Evolutionary conservation across 2,888 invertebrate species (phyloP).

Genomic region (Callimorpha dominula): DNA sequence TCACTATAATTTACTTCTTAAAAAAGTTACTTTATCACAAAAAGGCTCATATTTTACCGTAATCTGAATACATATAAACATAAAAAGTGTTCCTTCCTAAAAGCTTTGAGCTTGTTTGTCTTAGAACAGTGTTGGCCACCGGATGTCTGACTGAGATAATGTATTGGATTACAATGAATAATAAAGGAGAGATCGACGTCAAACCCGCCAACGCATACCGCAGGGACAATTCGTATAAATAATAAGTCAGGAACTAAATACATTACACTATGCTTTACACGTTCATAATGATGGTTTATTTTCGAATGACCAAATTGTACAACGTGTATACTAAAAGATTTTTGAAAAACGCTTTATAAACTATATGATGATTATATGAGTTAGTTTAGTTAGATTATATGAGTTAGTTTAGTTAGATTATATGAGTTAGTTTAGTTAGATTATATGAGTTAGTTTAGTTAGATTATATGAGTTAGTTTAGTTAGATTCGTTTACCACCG

Average conservation of each 20-base stretch:
- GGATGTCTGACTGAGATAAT: constrained; percentile 66
- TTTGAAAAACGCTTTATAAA: too few species aligned
- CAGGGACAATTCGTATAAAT: constrained; percentile 59
- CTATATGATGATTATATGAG: too few species aligned
- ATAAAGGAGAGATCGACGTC: constrained; percentile 66
- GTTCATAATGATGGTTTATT: background rate
- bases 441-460: too few species aligned
- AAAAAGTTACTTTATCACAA: background rate
- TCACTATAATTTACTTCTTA: background rate
- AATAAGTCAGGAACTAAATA: constrained; percentile 33
- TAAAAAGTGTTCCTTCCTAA: constrained; percentile 39
- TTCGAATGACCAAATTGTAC: background rate
- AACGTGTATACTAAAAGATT: background rate
- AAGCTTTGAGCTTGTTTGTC: constrained; percentile 61
- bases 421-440: too few species aligned
- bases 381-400: too few species aligned
- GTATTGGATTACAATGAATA: constrained; percentile 80
- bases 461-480: too few species aligned
- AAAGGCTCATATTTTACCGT: background rate
- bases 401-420: too few species aligned
- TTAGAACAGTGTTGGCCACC: constrained; percentile 55
- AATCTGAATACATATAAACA: background rate
- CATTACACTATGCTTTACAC: background rate
- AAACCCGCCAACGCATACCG: constrained; percentile 64
- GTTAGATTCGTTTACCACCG: too few species aligned